Base-by-base conservation (phyloP, 2,113 vertebrate species). In the Rattus rattus region DNA sequence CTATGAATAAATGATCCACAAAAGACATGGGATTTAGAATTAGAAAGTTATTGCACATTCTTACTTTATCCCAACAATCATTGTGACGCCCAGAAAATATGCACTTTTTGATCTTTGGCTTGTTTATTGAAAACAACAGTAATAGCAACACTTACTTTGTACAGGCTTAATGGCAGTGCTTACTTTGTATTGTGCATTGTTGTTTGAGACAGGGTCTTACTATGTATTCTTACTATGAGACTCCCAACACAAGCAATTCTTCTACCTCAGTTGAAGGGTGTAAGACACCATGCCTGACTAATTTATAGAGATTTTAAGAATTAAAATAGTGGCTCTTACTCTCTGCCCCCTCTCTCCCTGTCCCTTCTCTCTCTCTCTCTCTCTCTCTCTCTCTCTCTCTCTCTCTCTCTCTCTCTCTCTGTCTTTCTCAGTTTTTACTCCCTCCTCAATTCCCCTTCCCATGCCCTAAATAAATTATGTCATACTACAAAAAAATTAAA, bases 81-180 rank as follows among this genome's bases (percentile, higher is more conserved):
- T 59, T 76, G 43, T n/a, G 54, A 91, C 7, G 33, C 33, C 88
- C 28, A 94, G 36, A 95, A 95, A 91, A 80, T 61, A 94, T n/a
- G 19, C 56, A 69, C 22, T 28, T 84, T 79, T 81, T 88, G 26
- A 81, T 79, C n/a, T 88, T 84, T 91, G 19, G 24, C 69, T 96
- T 92, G 7, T 49, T 87, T 17, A 36, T 24, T 33, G 65, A 90
- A 94, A 94, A 87, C 94, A 95, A 84, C 36, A 36, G 17, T 47
- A 88, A 28, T 79, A 33, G 63, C 2, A 67, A 72, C 24, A 24
- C 5, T 13, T 54, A 79, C 75, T 43, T 39, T 80, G 3, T 72
- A 79, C 9, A 86, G 14, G n/a, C 79, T 92, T 92, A 76, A 28
- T 83, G 33, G 69, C 3, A 67, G 72, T 30, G 10, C 11, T 26